These are phyloP conservation scores for Irena cyanogastra DNA, from an alignment of 2,113 vertebrate species.

Conservation along the genomic window DNA sequence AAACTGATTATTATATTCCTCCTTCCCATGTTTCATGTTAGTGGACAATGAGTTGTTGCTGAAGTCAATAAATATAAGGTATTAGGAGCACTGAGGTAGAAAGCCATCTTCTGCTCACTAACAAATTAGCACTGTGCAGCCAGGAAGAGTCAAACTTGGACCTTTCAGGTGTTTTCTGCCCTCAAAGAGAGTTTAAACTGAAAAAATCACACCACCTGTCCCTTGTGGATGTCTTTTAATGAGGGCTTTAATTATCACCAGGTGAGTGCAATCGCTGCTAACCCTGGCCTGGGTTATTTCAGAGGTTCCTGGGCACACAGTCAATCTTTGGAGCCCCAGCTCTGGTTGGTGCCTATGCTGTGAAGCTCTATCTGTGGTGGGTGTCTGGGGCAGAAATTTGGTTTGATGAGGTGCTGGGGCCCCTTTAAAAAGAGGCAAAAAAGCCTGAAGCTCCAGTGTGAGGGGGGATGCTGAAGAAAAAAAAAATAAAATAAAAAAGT, in stretches of 20 bases:
- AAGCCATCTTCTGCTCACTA: neutral
- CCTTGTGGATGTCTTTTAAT: neutral
- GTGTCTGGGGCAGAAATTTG: neutral
- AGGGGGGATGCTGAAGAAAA: neutral
- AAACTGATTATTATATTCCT: neutral
- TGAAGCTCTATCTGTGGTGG: accelerated
- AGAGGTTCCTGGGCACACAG: accelerated
- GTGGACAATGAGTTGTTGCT: neutral
- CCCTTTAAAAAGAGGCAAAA: accelerated
- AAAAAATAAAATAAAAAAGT: neutral
- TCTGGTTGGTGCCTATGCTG: accelerated
- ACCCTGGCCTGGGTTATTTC: neutral
- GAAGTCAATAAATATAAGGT: neutral
- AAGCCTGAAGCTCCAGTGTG: accelerated
- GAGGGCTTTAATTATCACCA: neutral
- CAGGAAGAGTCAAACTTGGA: accelerated
- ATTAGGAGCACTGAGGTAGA: neutral
- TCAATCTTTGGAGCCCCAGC: accelerated
- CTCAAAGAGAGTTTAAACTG: neutral
- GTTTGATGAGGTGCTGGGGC: accelerated
- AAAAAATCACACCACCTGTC: neutral
- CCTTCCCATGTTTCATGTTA: neutral
- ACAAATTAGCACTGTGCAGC: neutral
- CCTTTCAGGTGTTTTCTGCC: neutral
- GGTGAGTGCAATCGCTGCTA: neutral